Evolutionary conservation across 2,113 vertebrate species (phyloP), one percentile per base, ranked within the genome.

Genomic region (Blennius ocellaris): DNA sequence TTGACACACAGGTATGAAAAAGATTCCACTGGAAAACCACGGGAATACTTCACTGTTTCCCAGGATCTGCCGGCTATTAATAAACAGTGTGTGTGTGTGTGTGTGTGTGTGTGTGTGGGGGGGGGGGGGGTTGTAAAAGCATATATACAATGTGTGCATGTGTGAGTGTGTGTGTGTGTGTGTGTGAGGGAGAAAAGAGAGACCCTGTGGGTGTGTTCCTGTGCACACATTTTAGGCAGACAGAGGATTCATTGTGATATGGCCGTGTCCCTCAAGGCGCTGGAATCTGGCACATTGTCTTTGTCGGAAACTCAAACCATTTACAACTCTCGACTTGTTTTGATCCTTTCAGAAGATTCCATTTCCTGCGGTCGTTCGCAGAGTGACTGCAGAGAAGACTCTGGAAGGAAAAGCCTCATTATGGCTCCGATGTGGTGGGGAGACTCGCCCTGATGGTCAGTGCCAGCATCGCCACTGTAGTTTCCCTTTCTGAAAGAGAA

Each of bases 271-370:
- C 91, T 89, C 73, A 80, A 92, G 87, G 91, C 88, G 12, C 77
- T 86, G 89, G 90, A 92, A 92, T 92, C 87, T 91, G 89, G 90
- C 88, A 86, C 84, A 88, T 91, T 90, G 90, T 92, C 89, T 91
- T 71, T 58, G 70, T 88, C 76, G 82, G 85, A 91, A 92, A 92
- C 87, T 90, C 85, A 69, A 88, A 89, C 81, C 80, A 63, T 86
- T 92, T 89, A 89, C 88, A 91, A 88, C 81, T 92, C 88, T 83
- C 63, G 11, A 89, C 89, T 89, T 92, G 91, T 91, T 92, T 90
- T 91, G 85, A 89, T 90, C 86, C 81, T 67, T 84, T 80, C 60
- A 87, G 74, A 90, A 90, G 87, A 89, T 90, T 89, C 85, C 84
- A 81, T 84, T 90, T 90, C 89, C 90, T 82, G 83, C 69, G 72